Evolutionary conservation across 2,113 vertebrate genomes (phyloP).

Genomic region (Myotis davidii): DNA sequence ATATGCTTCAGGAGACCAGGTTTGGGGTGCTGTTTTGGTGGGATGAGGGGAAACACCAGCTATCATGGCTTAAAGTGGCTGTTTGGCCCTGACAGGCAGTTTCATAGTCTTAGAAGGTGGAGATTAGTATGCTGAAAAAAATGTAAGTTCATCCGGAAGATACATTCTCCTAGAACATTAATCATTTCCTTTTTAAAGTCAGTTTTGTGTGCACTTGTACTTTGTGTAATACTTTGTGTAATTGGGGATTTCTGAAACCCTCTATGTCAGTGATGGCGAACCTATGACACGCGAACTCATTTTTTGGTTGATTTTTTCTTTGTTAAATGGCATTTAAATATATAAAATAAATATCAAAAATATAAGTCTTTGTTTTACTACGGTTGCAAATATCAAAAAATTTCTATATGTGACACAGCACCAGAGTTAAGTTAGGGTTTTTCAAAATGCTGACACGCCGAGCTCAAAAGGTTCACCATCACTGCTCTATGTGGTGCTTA

Average conservation of each 20-base stretch:
- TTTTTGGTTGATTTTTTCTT: no score
- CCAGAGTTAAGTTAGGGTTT: no score
- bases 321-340: no score
- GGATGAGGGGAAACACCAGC: background rate
- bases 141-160: background rate
- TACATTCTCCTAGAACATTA: background rate
- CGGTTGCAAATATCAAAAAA: no score
- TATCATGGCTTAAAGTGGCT: background rate
- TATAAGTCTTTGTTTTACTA: no score
- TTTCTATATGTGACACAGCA: no score
- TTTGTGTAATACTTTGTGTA: background rate
- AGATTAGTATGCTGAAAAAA: background rate
- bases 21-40: background rate
- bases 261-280: no score
- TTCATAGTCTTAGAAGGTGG: background rate
- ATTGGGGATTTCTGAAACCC: background rate
- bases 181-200: constrained; percentile 30
- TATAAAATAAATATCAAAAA: no score
- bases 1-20: background rate
- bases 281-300: no score
- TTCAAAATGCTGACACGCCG: no score
- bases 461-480: no score
- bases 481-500: background rate
- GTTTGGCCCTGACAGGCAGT: background rate
- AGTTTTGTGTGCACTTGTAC: background rate